These are phyloP conservation scores for Linepithema humile DNA, from an alignment of 1,140 invertebrate species.

Conservation along the genomic window DNA sequence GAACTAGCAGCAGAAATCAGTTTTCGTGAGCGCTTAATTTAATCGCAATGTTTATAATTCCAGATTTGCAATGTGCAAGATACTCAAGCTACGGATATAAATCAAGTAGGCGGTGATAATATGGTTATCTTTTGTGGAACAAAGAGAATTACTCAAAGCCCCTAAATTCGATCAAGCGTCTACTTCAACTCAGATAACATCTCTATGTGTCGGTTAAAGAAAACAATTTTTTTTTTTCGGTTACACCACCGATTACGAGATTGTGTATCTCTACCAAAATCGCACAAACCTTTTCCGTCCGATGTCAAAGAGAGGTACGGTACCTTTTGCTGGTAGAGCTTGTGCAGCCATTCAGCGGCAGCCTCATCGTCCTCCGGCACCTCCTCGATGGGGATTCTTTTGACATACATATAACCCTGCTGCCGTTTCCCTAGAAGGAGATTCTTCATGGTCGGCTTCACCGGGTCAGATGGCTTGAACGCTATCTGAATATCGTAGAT, in stretches of 20 bases:
- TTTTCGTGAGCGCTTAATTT: not conserved
- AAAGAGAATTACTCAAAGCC: not conserved
- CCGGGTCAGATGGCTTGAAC: conserved; percentile 88
- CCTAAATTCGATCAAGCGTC: not conserved
- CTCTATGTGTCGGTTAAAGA: not conserved
- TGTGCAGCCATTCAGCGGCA: conserved; percentile 92
- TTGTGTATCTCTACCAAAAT: conserved; percentile 8
- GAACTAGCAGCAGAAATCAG: not conserved
- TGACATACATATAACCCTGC: conserved; percentile 91
- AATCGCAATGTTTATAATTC: conserved; percentile 9
- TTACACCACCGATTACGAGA: not conserved
- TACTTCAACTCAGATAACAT: not conserved
- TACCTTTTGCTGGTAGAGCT: conserved; percentile 93
- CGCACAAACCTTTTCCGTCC: not conserved
- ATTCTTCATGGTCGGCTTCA: conserved; percentile 91
- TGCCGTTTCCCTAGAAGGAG: conserved; percentile 92
- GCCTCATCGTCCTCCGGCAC: conserved; percentile 92
- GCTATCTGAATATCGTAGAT: conserved; percentile 94
- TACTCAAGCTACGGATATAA: not conserved
- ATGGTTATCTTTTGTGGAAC: not conserved
- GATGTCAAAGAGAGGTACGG: not conserved
- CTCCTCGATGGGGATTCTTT: conserved; percentile 91
- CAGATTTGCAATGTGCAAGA: not conserved
- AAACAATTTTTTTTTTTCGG: too few relatives aligned
- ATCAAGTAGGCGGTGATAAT: not conserved